These are phyloP conservation scores for Ferrisia virgata DNA, from an alignment of 2,888 invertebrate genomes.

Conservation along the genomic window DNA sequence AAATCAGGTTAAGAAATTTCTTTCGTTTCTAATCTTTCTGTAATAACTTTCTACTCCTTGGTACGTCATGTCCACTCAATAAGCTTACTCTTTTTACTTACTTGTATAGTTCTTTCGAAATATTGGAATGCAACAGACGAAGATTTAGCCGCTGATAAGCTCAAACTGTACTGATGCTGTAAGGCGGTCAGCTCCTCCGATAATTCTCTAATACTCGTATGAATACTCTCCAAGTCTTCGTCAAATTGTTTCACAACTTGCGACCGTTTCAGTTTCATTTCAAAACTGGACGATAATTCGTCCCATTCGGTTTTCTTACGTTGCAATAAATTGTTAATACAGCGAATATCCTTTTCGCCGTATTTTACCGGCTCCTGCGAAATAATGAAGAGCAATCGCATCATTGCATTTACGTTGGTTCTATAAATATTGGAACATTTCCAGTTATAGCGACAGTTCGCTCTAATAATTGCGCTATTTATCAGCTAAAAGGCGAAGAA, in stretches of 20 bases:
- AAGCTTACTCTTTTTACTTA: too few relatives aligned
- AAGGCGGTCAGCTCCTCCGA: constrained; percentile 63
- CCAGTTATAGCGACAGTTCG: neutral
- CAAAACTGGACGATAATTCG: constrained; percentile 60
- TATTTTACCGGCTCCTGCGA: constrained; percentile 64
- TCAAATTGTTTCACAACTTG: constrained; percentile 65
- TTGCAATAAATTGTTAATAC: constrained; percentile 63
- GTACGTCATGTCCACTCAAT: neutral
- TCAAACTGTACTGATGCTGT: constrained; percentile 69
- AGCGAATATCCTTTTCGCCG: constrained; percentile 67
- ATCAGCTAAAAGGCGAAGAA: neutral
- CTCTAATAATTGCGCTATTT: constrained; percentile 21
- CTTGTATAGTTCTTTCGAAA: constrained; percentile 75
- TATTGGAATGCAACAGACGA: constrained; percentile 69
- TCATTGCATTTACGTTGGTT: neutral
- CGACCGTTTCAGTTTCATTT: constrained; percentile 63
- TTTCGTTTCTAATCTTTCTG: neutral
- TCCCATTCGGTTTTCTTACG: constrained; percentile 64
- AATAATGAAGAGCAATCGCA: neutral
- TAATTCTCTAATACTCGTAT: constrained; percentile 67
- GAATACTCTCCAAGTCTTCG: constrained; percentile 67
- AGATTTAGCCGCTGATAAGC: constrained; percentile 66
- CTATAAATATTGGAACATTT: constrained; percentile 1
- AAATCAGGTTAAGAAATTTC: neutral
- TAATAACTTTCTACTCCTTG: neutral